These are phyloP conservation scores for Drosophila pseudoananassae DNA, from an alignment of 1,140 invertebrate genomes.

Conservation along the genomic window DNA sequence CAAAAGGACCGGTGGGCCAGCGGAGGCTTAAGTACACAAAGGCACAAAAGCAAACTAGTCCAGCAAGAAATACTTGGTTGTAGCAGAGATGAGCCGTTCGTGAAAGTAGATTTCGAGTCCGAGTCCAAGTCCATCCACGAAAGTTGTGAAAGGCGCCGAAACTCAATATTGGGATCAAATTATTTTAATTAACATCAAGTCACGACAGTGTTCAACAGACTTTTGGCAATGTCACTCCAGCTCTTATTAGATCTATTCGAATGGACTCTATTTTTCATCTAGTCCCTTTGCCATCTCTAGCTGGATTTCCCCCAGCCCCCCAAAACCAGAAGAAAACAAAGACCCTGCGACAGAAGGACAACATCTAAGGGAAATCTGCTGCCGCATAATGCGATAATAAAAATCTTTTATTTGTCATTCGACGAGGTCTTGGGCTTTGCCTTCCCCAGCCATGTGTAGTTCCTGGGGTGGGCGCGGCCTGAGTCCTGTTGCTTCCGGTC, in stretches of 20 bases:
- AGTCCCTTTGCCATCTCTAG: slow-evolving; percentile 18
- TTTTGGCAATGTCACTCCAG: too few species aligned
- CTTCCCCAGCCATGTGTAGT: slow-evolving; percentile 45
- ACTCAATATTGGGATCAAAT: slow-evolving; percentile 1
- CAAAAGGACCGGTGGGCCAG: slow-evolving; percentile 28
- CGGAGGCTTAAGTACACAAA: slow-evolving; percentile 57
- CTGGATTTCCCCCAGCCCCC: too few species aligned
- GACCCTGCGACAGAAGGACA: slow-evolving; percentile 14
- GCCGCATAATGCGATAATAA: slow-evolving; percentile 81
- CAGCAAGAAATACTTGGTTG: slow-evolving; percentile 7
- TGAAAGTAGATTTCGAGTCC: slow-evolving; percentile 9
- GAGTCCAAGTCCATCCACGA: not conserved
- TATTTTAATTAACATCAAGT: not conserved
- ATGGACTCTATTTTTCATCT: too few species aligned
- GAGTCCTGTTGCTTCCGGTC: slow-evolving; percentile 1
- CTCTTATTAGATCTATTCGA: not conserved
- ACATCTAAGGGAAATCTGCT: slow-evolving; percentile 70
- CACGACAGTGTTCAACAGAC: not conserved
- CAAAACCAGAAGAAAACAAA: slow-evolving; percentile 18
- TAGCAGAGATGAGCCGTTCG: slow-evolving; percentile 17
- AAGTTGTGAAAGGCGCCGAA: slow-evolving; percentile 5
- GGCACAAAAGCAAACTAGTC: slow-evolving; percentile 64
- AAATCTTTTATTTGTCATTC: slow-evolving; percentile 80
- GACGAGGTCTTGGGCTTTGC: slow-evolving; percentile 29
- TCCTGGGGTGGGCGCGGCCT: slow-evolving; percentile 10